These are phyloP conservation scores for Lycophotia porphyrea DNA, from an alignment of 2,888 invertebrate genomes.

Conservation along the genomic window DNA sequence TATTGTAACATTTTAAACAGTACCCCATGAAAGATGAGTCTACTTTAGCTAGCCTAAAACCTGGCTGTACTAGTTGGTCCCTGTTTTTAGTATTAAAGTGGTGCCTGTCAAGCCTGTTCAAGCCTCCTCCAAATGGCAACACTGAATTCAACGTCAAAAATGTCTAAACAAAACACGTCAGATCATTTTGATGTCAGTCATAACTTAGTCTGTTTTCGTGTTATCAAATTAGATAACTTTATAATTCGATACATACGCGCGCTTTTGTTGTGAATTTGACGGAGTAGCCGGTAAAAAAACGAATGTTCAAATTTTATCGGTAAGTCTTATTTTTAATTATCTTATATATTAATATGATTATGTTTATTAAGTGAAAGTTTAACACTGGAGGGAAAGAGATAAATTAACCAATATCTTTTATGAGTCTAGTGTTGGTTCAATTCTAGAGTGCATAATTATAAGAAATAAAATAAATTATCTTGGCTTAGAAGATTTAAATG, in stretches of 20 bases:
- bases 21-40: too few species aligned
- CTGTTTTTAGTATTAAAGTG: too few species aligned
- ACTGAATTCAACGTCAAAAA: neutral
- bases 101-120: too few species aligned
- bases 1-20: too few species aligned
- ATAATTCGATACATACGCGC: neutral
- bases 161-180: neutral
- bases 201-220: slow-evolving; percentile 2
- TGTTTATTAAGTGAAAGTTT: neutral
- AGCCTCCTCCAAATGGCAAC: too few species aligned
- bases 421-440: too few species aligned
- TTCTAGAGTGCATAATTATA: neutral
- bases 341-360: too few species aligned
- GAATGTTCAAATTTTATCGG: neutral
- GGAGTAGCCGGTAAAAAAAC: neutral
- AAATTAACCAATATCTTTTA: neutral
- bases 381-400: neutral
- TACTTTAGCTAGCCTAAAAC: too few species aligned
- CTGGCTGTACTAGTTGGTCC: too few species aligned
- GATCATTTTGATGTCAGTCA: too few species aligned
- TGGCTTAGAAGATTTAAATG: neutral
- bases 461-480: neutral
- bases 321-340: slow-evolving; percentile 27
- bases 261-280: slow-evolving; percentile 19
- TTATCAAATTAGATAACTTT: slow-evolving; percentile 1